Percentiles rank a stretch among this genome's conserved stretches.
Conservation (phyloP, 1,140 invertebrate genomes). For the Bombyx mori region ASM3026992v2 NC_085126.1:2445501-2446000, state of each 20-base stretch:
- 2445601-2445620: too few relatives aligned
- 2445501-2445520: too few relatives aligned
- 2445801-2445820: constrained; percentile 18
- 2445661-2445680: too few relatives aligned
- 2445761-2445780: constrained; percentile 11
- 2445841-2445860: not conserved
- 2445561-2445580: too few relatives aligned
- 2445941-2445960: constrained; percentile 5
- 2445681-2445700: too few relatives aligned
- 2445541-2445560: too few relatives aligned
- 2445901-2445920: constrained; percentile 6
- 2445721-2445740: constrained; percentile 10
- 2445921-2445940: not conserved
- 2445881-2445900: constrained; percentile 8
- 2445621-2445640: too few relatives aligned
- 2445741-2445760: constrained; percentile 11
- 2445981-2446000: constrained; percentile 8
- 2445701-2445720: too few relatives aligned
- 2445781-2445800: constrained; percentile 7
- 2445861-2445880: constrained; percentile 4
- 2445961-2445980: constrained; percentile 10
- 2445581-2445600: too few relatives aligned
- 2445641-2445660: too few relatives aligned
- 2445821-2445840: constrained; percentile 17
- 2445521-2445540: too few relatives aligned